phyloP scores from a whole-genome alignment of 2,888 invertebrate genomes.

The Drosophila buzzatii region DNA sequence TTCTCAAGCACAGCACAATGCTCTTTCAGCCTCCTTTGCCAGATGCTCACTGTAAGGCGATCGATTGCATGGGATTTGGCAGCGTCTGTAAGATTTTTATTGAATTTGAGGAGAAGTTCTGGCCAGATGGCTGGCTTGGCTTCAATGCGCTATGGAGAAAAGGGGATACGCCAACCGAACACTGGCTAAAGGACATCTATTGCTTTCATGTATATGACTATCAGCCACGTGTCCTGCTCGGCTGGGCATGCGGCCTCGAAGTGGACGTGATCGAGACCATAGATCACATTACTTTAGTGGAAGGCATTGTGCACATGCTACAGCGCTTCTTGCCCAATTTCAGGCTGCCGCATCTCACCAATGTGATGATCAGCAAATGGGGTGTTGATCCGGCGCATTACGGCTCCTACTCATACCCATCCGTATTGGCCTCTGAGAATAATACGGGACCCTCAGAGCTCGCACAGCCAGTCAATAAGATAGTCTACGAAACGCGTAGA shows the following conservation, averaged over 20 bases:
- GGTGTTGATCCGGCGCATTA: conserved; percentile 86
- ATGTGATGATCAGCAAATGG: conserved; percentile 87
- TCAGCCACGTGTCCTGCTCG: conserved; percentile 88
- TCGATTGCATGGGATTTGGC: conserved; percentile 87
- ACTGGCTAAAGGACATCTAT: conserved; percentile 88
- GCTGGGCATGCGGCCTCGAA: conserved; percentile 88
- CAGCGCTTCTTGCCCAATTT: conserved; percentile 65
- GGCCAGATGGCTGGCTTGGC: conserved; percentile 85
- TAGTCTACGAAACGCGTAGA: conserved; percentile 39
- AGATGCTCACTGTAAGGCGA: conserved; percentile 84
- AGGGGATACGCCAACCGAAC: conserved; percentile 82
- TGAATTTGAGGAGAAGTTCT: conserved; percentile 87
- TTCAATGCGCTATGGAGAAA: conserved; percentile 87
- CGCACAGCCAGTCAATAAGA: conserved; percentile 85
- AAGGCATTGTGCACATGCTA: conserved; percentile 68
- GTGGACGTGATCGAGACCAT: conserved; percentile 87
- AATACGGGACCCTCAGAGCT: conserved; percentile 86
- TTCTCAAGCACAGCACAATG: conserved; percentile 85
- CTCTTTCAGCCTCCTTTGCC: conserved; percentile 86
- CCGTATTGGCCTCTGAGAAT: conserved; percentile 86
- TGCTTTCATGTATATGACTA: conserved; percentile 88
- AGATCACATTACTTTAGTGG: conserved; percentile 84
- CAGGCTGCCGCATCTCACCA: conserved; percentile 62
- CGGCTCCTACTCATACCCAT: conserved; percentile 89
- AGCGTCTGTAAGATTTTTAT: conserved; percentile 88